These are phyloP conservation scores for Plodia interpunctella DNA, from an alignment of 1,140 invertebrate genomes.

Conservation along the genomic window DNA sequence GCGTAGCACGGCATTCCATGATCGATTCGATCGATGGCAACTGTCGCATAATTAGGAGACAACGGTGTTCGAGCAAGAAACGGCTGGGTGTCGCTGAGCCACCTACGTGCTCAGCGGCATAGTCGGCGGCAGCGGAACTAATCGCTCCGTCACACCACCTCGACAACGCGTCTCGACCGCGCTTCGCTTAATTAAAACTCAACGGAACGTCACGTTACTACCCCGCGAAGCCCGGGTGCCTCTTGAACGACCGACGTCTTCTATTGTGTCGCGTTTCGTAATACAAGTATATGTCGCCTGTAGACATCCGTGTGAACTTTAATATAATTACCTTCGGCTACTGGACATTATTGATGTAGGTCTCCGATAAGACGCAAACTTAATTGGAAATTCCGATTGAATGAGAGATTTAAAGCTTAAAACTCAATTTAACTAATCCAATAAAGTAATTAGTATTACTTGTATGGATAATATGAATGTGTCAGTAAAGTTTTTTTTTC, in stretches of 20 bases:
- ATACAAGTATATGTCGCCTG: slow-evolving; percentile 31
- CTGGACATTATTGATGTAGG: slow-evolving; percentile 37
- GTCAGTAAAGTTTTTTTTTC: slow-evolving; percentile 21
- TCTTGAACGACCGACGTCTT: slow-evolving; percentile 55
- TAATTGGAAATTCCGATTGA: slow-evolving; percentile 38
- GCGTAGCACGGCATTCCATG: slow-evolving; percentile 44
- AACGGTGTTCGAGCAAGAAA: slow-evolving; percentile 56
- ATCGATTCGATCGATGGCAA: slow-evolving; percentile 46
- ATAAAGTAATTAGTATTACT: not conserved
- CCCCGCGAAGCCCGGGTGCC: slow-evolving; percentile 40
- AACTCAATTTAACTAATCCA: slow-evolving; percentile 2
- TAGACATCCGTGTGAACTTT: slow-evolving; percentile 37
- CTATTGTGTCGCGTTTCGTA: slow-evolving; percentile 49
- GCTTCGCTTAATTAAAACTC: slow-evolving; percentile 70
- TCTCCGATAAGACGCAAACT: slow-evolving; percentile 35
- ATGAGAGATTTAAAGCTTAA: slow-evolving; percentile 27
- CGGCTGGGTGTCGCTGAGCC: slow-evolving; percentile 48
- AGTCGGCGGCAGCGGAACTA: slow-evolving; percentile 54
- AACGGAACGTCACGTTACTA: slow-evolving; percentile 61
- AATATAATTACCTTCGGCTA: slow-evolving; percentile 40
- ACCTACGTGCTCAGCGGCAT: slow-evolving; percentile 53
- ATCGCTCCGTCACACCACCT: slow-evolving; percentile 65
- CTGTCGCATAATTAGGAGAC: slow-evolving; percentile 57
- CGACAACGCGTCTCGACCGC: slow-evolving; percentile 54
- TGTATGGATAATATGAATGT: not conserved